phyloP scores from a whole-genome alignment of 2,888 invertebrate genomes.

The Exephanes ischioxanthus region DNA sequence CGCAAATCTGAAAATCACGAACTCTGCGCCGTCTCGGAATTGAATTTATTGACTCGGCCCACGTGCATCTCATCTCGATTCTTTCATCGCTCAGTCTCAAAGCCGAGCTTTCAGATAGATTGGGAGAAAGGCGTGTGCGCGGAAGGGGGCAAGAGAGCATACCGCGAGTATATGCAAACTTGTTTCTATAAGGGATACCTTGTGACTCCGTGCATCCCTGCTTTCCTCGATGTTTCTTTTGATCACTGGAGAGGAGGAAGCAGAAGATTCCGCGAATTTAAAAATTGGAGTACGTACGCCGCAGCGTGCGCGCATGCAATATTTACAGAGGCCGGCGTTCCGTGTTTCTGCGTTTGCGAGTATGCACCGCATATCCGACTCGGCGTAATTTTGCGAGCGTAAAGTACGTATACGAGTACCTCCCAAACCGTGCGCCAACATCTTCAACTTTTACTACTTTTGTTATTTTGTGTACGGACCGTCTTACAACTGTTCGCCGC shows the following conservation, averaged over 20 bases:
- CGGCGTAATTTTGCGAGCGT: constrained; percentile 36
- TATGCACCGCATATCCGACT: constrained; percentile 11
- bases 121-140: neutral
- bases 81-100: constrained; percentile 19
- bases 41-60: neutral
- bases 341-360: neutral
- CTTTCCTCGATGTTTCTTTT: constrained; percentile 12
- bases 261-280: constrained; percentile 24
- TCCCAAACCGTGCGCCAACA: neutral
- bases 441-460: neutral
- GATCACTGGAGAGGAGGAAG: neutral
- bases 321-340: constrained; percentile 41
- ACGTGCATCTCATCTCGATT: constrained; percentile 24
- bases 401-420: constrained; percentile 34
- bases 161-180: constrained; percentile 2
- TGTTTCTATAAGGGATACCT: constrained; percentile 15
- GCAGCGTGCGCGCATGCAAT: constrained; percentile 23
- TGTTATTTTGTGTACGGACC: constrained; percentile 15
- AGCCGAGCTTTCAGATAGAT: constrained; percentile 1
- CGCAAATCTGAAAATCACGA: neutral
- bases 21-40: neutral
- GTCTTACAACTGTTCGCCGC: neutral
- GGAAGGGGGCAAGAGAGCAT: neutral
- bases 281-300: constrained; percentile 41
- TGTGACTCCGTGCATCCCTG: constrained; percentile 4